Conservation (phyloP, 2,797 vertebrate species). For the Rhynchotus rufescens region DNA sequence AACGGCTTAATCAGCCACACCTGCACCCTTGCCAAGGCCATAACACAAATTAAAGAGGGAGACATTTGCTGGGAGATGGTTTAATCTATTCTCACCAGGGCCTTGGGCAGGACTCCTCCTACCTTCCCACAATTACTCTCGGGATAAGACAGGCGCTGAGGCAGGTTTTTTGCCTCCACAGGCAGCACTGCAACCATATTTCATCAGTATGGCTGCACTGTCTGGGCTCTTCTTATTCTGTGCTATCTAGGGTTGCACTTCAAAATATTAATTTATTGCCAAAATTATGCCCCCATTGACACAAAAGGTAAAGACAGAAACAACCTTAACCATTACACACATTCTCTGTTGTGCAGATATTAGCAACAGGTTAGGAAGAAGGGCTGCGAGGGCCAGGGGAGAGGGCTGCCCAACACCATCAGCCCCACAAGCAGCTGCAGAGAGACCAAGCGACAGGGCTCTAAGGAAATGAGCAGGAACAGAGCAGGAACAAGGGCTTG, state of each 20-base stretch:
- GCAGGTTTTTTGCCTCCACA: neutral
- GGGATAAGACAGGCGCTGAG: neutral
- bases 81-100: neutral
- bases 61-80: neutral
- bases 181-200: neutral
- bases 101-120: neutral
- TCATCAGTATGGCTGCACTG: neutral
- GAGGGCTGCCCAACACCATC: neutral
- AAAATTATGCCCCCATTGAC: neutral
- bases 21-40: neutral
- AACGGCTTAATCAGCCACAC: neutral
- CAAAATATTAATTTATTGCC: neutral
- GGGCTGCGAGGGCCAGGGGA: neutral
- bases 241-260: neutral
- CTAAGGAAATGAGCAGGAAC: neutral
- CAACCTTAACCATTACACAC: neutral
- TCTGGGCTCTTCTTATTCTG: neutral
- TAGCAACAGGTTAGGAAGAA: neutral
- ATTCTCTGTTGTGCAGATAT: neutral
- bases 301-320: neutral
- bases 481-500: slow-evolving; percentile 8
- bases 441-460: neutral
- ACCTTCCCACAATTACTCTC: neutral
- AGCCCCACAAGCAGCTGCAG: neutral
- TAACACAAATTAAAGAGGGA: neutral